phyloP scores from a whole-genome alignment of 2,888 invertebrate genomes.

The Halocaridina rubra region DNA sequence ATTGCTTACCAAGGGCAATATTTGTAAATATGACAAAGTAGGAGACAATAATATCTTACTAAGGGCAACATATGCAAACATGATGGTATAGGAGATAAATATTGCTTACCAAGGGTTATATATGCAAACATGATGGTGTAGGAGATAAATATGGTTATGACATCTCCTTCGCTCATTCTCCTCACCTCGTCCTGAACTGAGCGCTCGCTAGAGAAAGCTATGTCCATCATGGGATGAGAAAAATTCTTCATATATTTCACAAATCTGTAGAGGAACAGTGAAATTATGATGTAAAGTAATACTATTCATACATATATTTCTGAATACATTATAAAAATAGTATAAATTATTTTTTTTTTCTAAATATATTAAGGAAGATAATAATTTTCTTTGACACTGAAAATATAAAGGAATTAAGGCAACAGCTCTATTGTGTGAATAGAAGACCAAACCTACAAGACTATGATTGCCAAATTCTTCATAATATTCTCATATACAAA shows the following conservation, averaged over 20 bases:
- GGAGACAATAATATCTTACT: slow-evolving; percentile 14
- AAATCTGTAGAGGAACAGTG: slow-evolving; percentile 70
- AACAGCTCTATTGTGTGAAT: no score
- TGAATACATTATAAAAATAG: no score
- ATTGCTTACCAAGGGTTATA: slow-evolving; percentile 74
- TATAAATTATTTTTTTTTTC: no score
- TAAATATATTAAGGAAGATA: no score
- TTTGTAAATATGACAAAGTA: no score
- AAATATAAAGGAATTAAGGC: no score
- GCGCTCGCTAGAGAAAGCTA: slow-evolving; percentile 89
- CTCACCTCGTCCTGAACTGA: slow-evolving; percentile 95
- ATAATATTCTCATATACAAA: no score
- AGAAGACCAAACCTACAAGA: no score
- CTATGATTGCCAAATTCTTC: no score
- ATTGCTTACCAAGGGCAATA: no score
- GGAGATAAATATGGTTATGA: slow-evolving; percentile 85
- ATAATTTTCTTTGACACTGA: no score
- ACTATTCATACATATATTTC: neutral
- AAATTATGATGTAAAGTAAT: neutral
- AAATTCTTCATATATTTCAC: slow-evolving; percentile 79
- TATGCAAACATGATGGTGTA: slow-evolving; percentile 94
- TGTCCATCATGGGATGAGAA: slow-evolving; percentile 76
- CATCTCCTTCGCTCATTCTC: slow-evolving; percentile 86
- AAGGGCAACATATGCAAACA: slow-evolving; percentile 91
- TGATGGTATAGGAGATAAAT: slow-evolving; percentile 73